A percentile compares a stretch with the other conserved stretches of the same genome.
Conservation (phyloP, 2,797 vertebrate genomes). For the Luscinia luscinia region DNA sequence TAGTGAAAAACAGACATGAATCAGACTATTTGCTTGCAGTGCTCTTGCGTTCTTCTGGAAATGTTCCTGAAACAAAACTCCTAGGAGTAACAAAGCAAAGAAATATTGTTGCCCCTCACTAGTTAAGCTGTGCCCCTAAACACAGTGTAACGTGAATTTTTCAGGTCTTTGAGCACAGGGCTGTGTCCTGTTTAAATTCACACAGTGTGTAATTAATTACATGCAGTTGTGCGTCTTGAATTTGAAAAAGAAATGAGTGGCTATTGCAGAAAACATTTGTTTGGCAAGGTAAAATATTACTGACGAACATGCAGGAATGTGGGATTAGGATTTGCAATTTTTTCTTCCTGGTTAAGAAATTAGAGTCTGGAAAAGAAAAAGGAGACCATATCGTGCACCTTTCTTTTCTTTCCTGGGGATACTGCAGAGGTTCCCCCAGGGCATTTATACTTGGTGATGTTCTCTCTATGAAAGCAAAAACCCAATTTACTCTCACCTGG, state of each 20-base stretch:
- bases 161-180: neutral
- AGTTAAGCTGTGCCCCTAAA: neutral
- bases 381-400: accelerated
- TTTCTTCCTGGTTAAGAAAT: neutral
- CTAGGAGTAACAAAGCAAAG: neutral
- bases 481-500: neutral
- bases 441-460: neutral
- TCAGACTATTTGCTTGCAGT: neutral
- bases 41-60: neutral
- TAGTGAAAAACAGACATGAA: neutral
- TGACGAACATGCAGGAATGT: neutral
- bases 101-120: neutral
- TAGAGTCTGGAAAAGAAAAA: neutral
- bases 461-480: neutral
- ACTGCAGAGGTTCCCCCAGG: neutral
- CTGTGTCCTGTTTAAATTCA: neutral
- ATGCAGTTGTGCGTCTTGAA: neutral
- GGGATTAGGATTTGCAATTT: neutral
- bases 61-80: neutral
- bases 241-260: neutral
- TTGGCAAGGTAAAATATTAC: neutral
- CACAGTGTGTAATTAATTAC: neutral
- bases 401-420: neutral
- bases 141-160: neutral
- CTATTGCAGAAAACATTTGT: neutral